Percentiles rank a stretch among this genome's conserved stretches.
Conservation (phyloP, 2,797 vertebrate species). For the Anableps anableps region DNA sequence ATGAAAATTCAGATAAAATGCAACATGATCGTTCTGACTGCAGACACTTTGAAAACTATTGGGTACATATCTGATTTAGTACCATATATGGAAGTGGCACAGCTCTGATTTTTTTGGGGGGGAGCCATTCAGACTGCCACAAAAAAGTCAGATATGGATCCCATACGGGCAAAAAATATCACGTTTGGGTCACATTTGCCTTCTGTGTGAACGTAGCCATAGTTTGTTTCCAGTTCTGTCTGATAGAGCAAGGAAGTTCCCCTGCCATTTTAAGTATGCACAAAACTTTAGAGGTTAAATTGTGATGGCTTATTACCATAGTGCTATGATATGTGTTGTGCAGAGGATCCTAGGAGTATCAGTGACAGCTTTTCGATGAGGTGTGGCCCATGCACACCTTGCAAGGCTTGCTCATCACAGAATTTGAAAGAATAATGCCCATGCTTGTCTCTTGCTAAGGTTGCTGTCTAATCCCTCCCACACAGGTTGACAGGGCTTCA, state of each 20-base stretch:
- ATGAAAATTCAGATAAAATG: no score
- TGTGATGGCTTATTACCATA: not conserved
- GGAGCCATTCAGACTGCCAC: no score
- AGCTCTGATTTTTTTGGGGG: no score
- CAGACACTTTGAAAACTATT: no score
- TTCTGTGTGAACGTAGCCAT: no score
- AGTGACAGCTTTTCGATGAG: not conserved
- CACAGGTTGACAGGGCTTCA: not conserved
- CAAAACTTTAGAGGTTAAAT: not conserved
- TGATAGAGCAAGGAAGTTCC: not conserved
- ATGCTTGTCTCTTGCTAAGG: not conserved
- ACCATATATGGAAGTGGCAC: no score
- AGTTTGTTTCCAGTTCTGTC: not conserved
- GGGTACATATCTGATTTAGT: no score
- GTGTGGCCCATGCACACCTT: not conserved
- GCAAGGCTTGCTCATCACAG: not conserved
- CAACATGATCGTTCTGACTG: no score
- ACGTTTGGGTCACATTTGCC: no score
- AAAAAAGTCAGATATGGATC: no score
- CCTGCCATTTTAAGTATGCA: not conserved
- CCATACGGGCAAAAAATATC: no score
- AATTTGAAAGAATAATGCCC: not conserved
- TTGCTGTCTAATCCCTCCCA: not conserved
- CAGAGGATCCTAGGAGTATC: not conserved
- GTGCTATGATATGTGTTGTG: not conserved